Conservation (phyloP, 1,140 invertebrate species). For the Drosophila pachea region DNA sequence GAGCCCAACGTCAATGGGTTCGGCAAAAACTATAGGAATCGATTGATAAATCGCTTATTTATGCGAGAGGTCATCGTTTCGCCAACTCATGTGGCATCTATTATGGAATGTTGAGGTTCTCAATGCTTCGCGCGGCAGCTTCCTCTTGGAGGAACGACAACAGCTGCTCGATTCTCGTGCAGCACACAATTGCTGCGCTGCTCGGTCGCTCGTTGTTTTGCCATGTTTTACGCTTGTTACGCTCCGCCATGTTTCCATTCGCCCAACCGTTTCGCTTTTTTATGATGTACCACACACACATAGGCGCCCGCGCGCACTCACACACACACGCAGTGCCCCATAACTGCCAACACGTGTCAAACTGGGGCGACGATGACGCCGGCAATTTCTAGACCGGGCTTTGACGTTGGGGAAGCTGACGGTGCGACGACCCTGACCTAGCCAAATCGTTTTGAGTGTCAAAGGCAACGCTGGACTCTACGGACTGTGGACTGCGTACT, state of each 20-base stretch:
- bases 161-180: slow-evolving; percentile 41
- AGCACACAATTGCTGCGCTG: slow-evolving; percentile 27
- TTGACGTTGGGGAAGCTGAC: slow-evolving; percentile 14
- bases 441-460: slow-evolving; percentile 71
- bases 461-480: slow-evolving; percentile 52
- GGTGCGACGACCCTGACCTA: slow-evolving; percentile 65
- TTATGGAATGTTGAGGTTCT: slow-evolving; percentile 12
- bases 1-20: no score
- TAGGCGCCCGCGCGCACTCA: neutral
- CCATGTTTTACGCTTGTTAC: slow-evolving; percentile 36
- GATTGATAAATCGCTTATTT: neutral
- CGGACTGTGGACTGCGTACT: neutral
- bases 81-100: slow-evolving; percentile 19
- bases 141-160: slow-evolving; percentile 4
- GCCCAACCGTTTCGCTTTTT: slow-evolving; percentile 41
- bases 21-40: neutral
- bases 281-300: slow-evolving; percentile 60
- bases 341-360: slow-evolving; percentile 74
- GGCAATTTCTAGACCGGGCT: slow-evolving; percentile 33
- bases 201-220: slow-evolving; percentile 26
- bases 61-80: neutral
- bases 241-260: slow-evolving; percentile 16
- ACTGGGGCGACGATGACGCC: slow-evolving; percentile 50
- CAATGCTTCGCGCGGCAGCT: slow-evolving; percentile 2
- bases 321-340: slow-evolving; percentile 41